Conservation (phyloP, 2,888 invertebrate genomes). For the Epistrophe eligans region DNA sequence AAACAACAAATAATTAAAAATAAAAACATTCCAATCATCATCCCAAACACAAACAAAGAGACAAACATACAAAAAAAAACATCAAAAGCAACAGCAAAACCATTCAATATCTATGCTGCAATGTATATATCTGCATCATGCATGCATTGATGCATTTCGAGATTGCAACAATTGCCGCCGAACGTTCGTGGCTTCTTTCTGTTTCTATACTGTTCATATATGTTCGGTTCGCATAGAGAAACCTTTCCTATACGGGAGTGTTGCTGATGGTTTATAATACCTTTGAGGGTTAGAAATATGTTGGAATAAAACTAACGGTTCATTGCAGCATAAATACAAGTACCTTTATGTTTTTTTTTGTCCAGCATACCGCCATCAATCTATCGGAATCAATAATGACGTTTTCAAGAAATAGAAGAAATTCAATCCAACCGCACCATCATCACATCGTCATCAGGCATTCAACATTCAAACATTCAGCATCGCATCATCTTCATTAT, state of each 20-base stretch:
- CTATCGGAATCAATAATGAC: conserved; percentile 40
- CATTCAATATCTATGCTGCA: conserved; percentile 22
- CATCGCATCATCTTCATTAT: conserved; percentile 32
- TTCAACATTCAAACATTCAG: conserved; percentile 20
- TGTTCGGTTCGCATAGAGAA: too few species aligned
- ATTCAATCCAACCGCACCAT: conserved; percentile 6
- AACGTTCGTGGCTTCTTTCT: conserved; percentile 16
- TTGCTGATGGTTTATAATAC: conserved; percentile 24
- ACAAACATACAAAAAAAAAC: conserved; percentile 10
- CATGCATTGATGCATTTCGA: conserved; percentile 57
- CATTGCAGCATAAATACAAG: conserved; percentile 22
- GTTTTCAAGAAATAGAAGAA: conserved; percentile 2
- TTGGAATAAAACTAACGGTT: conserved; percentile 63
- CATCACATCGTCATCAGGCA: background rate
- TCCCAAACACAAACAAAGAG: background rate
- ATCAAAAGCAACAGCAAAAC: conserved; percentile 33
- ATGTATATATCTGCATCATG: conserved; percentile 30
- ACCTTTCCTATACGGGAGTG: conserved; percentile 17
- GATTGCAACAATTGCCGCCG: conserved; percentile 44
- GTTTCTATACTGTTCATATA: background rate
- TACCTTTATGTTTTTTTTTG: background rate
- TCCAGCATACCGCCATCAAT: conserved; percentile 28
- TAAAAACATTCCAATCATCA: conserved; percentile 32
- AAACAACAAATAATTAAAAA: conserved; percentile 32
- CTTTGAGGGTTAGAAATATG: conserved; percentile 56